A percentile compares a stretch with the other conserved stretches of the same genome.
Conservation (phyloP, 2,888 invertebrate species). For the Diloba caeruleocephala region DNA sequence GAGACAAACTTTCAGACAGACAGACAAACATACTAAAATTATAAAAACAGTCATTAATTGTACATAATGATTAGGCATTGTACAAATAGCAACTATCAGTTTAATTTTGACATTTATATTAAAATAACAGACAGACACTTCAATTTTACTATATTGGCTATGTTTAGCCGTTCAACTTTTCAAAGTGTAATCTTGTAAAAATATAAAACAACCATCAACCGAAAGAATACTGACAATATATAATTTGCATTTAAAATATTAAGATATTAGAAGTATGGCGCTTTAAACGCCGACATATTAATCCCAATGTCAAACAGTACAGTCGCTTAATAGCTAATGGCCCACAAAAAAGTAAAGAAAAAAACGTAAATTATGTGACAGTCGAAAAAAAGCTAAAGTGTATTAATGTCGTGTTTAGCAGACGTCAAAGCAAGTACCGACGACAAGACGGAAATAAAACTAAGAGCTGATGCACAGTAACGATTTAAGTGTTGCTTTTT, state of each 20-base stretch:
- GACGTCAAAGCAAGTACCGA: conserved; percentile 84
- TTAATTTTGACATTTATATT: too few relatives aligned
- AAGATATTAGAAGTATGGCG: conserved; percentile 59
- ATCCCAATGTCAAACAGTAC: conserved; percentile 77
- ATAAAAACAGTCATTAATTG: too few relatives aligned
- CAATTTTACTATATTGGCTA: background rate
- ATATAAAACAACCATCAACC: conserved; percentile 36
- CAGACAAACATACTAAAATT: too few relatives aligned
- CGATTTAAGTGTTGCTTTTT: conserved; percentile 56
- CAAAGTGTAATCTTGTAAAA: conserved; percentile 47
- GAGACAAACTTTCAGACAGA: too few relatives aligned
- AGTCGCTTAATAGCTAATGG: conserved; percentile 87
- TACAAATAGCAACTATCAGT: too few relatives aligned
- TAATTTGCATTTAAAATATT: conserved; percentile 54
- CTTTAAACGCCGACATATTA: conserved; percentile 76
- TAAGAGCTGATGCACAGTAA: conserved; percentile 66
- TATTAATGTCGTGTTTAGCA: conserved; percentile 87
- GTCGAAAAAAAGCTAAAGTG: conserved; percentile 81
- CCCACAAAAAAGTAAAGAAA: conserved; percentile 70
- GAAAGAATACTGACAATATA: conserved; percentile 15
- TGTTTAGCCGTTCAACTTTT: conserved; percentile 33
- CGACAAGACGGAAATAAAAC: conserved; percentile 77
- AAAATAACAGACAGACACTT: background rate
- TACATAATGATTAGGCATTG: too few relatives aligned
- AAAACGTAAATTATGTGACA: conserved; percentile 86